These are phyloP conservation scores for Sarcophaga bullata DNA, from an alignment of 1,140 invertebrate genomes.

Conservation along the genomic window DNA sequence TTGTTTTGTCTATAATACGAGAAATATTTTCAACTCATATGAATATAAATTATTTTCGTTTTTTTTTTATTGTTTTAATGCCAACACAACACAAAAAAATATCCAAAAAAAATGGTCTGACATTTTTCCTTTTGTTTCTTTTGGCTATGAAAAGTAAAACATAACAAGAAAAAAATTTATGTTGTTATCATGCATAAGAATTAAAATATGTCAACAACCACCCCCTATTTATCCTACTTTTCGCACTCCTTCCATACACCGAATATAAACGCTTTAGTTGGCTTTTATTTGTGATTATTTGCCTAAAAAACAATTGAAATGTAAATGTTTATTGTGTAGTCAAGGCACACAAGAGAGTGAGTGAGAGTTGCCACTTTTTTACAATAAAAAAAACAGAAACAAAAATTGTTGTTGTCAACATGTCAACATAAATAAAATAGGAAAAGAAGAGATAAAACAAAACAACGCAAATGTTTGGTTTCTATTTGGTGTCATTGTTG, in stretches of 20 bases:
- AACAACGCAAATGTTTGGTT: too few species aligned
- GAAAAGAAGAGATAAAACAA: too few species aligned
- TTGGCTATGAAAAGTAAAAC: background rate
- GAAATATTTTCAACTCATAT: background rate
- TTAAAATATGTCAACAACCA: constrained; percentile 15
- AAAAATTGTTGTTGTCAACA: background rate
- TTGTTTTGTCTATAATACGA: background rate
- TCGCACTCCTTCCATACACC: background rate
- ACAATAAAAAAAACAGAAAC: background rate
- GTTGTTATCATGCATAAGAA: constrained; percentile 7
- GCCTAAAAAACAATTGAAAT: background rate
- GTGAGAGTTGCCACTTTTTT: background rate
- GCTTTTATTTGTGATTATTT: background rate
- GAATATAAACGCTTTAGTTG: background rate
- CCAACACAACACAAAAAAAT: background rate
- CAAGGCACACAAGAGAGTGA: too few species aligned
- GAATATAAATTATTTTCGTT: background rate
- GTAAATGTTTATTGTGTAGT: constrained; percentile 16
- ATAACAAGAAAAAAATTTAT: background rate
- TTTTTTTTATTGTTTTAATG: constrained; percentile 20
- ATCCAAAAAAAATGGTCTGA: background rate
- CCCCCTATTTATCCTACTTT: background rate
- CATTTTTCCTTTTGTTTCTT: background rate
- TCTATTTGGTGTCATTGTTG: too few species aligned
- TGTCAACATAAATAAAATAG: background rate